Evolutionary conservation across 2,113 vertebrate species (phyloP).

Genomic region (Platichthys stellatus): DNA sequence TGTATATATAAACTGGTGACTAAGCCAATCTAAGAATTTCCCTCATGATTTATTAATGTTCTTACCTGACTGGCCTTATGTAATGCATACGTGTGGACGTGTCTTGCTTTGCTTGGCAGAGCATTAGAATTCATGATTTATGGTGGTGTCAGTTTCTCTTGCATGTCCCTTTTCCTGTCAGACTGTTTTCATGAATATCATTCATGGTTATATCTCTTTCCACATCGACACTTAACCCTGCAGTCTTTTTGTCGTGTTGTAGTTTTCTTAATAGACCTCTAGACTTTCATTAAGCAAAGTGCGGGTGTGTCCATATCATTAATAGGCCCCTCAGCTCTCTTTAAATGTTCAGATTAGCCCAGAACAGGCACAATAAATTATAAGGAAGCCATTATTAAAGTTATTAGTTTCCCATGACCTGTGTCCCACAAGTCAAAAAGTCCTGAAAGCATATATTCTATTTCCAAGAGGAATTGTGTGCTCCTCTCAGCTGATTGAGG

Average conservation of each 20-base stretch:
- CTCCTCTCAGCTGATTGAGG: too few species aligned
- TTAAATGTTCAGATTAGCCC: too few species aligned
- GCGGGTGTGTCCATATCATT: too few species aligned
- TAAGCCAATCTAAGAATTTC: slow-evolving; percentile 27
- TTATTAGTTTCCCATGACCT: neutral
- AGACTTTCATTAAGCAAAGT: neutral
- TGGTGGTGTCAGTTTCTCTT: slow-evolving; percentile 5
- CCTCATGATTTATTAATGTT: slow-evolving; percentile 32
- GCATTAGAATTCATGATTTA: neutral
- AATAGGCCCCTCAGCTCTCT: too few species aligned
- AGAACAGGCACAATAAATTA: too few species aligned
- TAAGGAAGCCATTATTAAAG: neutral
- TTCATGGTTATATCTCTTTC: neutral
- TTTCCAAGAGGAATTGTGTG: too few species aligned
- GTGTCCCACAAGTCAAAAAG: slow-evolving; percentile 9
- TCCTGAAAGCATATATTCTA: neutral
- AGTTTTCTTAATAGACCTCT: too few species aligned
- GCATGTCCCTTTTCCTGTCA: slow-evolving; percentile 5
- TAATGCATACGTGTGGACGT: slow-evolving; percentile 8
- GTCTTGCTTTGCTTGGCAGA: slow-evolving; percentile 42
- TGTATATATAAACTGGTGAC: slow-evolving; percentile 30
- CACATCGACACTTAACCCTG: too few species aligned
- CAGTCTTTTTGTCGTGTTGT: neutral
- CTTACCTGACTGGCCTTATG: neutral
- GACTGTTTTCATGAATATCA: neutral